A percentile compares a stretch with the other conserved stretches of the same genome.
phyloP scores from a whole-genome alignment of 2,888 invertebrate species.

The Scaptomyza caliginosa region DNA sequence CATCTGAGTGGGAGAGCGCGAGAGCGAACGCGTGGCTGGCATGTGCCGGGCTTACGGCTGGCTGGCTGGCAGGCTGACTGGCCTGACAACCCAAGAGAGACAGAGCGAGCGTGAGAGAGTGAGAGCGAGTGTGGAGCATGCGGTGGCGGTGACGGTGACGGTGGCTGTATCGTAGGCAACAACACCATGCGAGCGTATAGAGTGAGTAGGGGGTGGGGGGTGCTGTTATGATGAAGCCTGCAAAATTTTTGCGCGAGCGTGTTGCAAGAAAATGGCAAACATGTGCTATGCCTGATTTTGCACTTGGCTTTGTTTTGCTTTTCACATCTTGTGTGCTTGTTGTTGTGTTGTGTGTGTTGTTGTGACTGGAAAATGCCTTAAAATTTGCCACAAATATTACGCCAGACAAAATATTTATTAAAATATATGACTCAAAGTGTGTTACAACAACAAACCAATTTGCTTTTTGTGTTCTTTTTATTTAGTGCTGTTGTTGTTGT shows the following conservation, averaged over 20 bases:
- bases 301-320: slow-evolving; percentile 51
- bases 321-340: slow-evolving; percentile 48
- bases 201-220: slow-evolving; percentile 3
- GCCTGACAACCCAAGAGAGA: slow-evolving; percentile 36
- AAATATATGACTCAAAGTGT: slow-evolving; percentile 59
- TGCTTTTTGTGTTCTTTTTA: neutral
- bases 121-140: slow-evolving; percentile 21
- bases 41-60: slow-evolving; percentile 74
- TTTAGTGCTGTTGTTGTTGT: slow-evolving; percentile 12
- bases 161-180: slow-evolving; percentile 6
- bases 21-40: slow-evolving; percentile 66
- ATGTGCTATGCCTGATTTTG: slow-evolving; percentile 64
- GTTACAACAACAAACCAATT: neutral
- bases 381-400: slow-evolving; percentile 24
- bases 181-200: neutral
- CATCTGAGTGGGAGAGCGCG: slow-evolving; percentile 75
- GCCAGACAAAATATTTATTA: slow-evolving; percentile 63
- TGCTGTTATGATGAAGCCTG: slow-evolving; percentile 50
- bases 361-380: slow-evolving; percentile 67
- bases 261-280: slow-evolving; percentile 61
- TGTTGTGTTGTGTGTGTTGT: slow-evolving; percentile 59
- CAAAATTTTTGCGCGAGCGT: slow-evolving; percentile 52
- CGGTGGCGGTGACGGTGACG: slow-evolving; percentile 7
- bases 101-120: slow-evolving; percentile 36
- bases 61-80: slow-evolving; percentile 49